phyloP scores from a whole-genome alignment of 1,140 invertebrate species.

The Anoplolepis gracilipes region DNA sequence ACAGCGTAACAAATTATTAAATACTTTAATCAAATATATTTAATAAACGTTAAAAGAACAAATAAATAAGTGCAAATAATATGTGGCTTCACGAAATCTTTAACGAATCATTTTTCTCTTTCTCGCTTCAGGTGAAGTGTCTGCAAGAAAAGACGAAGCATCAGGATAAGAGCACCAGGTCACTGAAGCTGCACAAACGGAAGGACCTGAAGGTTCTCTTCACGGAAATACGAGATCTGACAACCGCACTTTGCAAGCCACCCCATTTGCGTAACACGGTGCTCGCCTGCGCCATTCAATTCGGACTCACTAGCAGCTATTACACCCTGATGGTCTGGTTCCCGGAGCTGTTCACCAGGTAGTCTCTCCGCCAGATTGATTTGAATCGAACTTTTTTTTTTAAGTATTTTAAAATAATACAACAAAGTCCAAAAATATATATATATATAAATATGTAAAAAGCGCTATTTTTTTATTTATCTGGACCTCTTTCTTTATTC shows the following conservation, averaged over 20 bases:
- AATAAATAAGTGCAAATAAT: constrained; percentile 12
- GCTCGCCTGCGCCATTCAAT: constrained; percentile 91
- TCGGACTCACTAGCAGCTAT: constrained; percentile 92
- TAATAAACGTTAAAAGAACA: neutral
- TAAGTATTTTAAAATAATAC: no score
- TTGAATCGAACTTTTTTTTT: neutral
- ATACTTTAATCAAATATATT: neutral
- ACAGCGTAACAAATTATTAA: neutral
- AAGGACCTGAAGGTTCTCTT: constrained; percentile 89
- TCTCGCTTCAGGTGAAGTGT: constrained; percentile 87
- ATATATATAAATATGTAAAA: no score
- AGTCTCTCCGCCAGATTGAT: neutral
- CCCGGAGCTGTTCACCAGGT: constrained; percentile 90
- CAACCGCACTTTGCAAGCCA: constrained; percentile 89
- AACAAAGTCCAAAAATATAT: neutral
- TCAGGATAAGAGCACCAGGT: constrained; percentile 83
- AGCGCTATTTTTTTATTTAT: neutral
- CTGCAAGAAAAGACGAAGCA: constrained; percentile 88
- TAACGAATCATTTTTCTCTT: neutral
- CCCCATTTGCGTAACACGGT: constrained; percentile 90
- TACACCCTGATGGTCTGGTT: constrained; percentile 95
- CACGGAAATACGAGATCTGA: constrained; percentile 89
- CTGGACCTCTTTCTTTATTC: neutral
- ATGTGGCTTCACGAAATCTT: neutral
- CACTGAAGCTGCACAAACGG: constrained; percentile 86